Evolutionary conservation across 2,888 invertebrate species (phyloP).

Genomic region (Lasioglossum morio): DNA sequence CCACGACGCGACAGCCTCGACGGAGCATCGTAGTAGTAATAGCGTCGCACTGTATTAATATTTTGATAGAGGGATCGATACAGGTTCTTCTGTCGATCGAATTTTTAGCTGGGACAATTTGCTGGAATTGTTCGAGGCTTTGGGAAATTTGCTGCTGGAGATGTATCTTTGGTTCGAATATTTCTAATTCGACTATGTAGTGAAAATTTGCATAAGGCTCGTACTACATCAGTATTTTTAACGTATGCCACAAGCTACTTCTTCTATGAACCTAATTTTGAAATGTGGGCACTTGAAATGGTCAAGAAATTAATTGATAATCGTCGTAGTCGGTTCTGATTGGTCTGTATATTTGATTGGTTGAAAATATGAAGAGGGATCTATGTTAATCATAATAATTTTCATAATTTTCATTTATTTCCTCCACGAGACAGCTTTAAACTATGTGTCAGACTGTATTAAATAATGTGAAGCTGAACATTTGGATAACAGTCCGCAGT

Average conservation of each 20-base stretch:
- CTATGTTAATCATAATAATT: no score
- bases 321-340: background rate
- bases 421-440: background rate
- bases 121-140: no score
- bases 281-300: background rate
- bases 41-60: conserved; percentile 1
- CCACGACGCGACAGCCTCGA: background rate
- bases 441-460: background rate
- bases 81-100: background rate
- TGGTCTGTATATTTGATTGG: background rate
- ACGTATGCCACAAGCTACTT: background rate
- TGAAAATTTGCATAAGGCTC: no score
- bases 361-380: no score
- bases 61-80: background rate
- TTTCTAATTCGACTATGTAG: no score
- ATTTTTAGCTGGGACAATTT: background rate
- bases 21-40: background rate
- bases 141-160: background rate
- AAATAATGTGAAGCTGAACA: background rate
- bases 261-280: background rate
- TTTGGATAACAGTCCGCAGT: background rate
- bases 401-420: no score
- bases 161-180: no score
- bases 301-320: background rate
- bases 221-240: background rate